phyloP scores from a whole-genome alignment of 2,113 vertebrate genomes.

The Phaethornis superciliosus region DNA sequence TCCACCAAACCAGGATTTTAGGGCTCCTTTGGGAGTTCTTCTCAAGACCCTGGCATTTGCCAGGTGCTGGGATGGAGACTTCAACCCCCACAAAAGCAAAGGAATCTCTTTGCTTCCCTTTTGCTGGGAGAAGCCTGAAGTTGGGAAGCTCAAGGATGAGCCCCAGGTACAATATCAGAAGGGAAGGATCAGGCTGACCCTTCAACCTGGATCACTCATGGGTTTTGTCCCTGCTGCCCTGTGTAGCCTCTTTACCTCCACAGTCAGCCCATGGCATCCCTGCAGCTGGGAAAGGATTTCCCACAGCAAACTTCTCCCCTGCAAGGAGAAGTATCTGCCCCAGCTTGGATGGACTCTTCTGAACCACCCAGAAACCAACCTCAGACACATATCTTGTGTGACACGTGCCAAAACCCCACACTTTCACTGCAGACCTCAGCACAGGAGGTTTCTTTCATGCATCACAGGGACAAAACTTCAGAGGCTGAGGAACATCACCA shows the following conservation, averaged over 20 bases:
- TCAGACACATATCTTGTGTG: accelerated
- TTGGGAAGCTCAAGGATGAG: background rate
- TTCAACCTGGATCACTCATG: background rate
- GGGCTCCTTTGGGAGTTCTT: background rate
- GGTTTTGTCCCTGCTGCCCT: background rate
- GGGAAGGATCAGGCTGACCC: background rate
- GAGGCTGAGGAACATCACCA: background rate
- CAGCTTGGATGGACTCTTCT: background rate
- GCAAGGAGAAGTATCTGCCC: background rate
- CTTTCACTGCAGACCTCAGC: background rate
- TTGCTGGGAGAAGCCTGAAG: background rate
- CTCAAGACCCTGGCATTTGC: background rate
- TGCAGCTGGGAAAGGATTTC: background rate
- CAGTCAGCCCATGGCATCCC: background rate
- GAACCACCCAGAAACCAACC: accelerated
- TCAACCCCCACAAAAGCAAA: background rate
- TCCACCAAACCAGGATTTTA: background rate
- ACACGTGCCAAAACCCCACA: background rate
- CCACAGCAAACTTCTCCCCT: background rate
- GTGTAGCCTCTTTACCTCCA: background rate
- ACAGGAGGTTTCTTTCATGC: background rate
- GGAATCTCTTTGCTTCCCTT: background rate
- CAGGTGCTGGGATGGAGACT: background rate
- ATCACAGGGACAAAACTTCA: background rate
- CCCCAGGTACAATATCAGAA: background rate